Evolutionary conservation across 2,888 invertebrate genomes (phyloP), one percentile per base, ranked within the genome.

Genomic region (Colletes collaris): DNA sequence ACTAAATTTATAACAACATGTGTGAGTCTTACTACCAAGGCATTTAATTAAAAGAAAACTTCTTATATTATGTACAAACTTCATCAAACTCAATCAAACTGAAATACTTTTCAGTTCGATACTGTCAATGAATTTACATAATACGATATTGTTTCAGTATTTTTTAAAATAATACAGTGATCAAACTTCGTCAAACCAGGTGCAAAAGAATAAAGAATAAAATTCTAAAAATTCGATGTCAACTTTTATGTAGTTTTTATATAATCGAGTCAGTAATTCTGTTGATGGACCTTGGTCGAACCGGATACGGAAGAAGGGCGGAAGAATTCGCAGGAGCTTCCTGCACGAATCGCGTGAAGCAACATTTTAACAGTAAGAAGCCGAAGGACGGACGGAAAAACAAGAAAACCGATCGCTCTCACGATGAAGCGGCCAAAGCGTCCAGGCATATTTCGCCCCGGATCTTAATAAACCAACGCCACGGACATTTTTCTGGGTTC

Each of bases 311-410:
- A 76, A 68, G 77, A 64, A 10, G 49, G 3, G 13, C 5, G 13
- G 4, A 76, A 37, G 77, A 69, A 76, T 60, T 60, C 69, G 50
- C 60, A 68, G 76, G 55, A 76, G 69, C 76, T 44, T 65, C 4
- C 27, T 19, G 27, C 46, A 8, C 8, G 19, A 19, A 27, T 53
- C 63, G 71, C 44, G 64, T 3, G 59, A 65, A 5, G 76, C 59
- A n/a, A 76, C 60, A 78, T 78, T 50, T 76, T 69, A 65, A 58
- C 65, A 16, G 10, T 16, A 46, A 0, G 62, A 27, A 7, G 50
- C 53, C 46, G 62, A 56, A 49, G 53, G 46, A 44, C 49, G 40
- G 11, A 13, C 3, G 19, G 37, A 64, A 70, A 52, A 56, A 55
- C 6, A n/a, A 58, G 63, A 27, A 40, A 52, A 52, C 35, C 37